A percentile compares a stretch with the other conserved stretches of the same genome.
These are phyloP conservation scores for Rhagoletis zephyria DNA, from an alignment of 1,140 invertebrate species.

Conservation along the genomic window DNA sequence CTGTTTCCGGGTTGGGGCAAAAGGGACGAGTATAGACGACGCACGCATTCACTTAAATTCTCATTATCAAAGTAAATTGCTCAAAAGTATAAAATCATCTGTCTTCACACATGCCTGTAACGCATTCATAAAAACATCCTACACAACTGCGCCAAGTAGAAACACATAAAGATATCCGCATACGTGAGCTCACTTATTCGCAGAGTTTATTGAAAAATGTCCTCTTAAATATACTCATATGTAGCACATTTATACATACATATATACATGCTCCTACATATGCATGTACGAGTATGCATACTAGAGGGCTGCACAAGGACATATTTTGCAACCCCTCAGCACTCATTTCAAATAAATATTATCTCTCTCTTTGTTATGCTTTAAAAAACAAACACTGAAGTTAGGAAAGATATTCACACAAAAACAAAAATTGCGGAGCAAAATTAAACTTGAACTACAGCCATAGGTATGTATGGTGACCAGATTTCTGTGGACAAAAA, in stretches of 20 bases:
- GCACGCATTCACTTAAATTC: slow-evolving; percentile 42
- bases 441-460: no score
- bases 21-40: slow-evolving; percentile 8
- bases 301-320: no score
- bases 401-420: no score
- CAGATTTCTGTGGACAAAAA: no score
- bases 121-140: neutral
- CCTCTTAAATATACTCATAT: neutral
- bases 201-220: slow-evolving; percentile 26
- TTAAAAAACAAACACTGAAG: no score
- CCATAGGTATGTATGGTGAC: no score
- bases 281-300: no score
- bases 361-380: no score
- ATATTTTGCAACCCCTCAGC: no score
- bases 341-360: no score
- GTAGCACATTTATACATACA: neutral
- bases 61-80: slow-evolving; percentile 44
- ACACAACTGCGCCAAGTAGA: neutral
- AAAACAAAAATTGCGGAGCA: no score
- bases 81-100: slow-evolving; percentile 33
- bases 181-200: neutral
- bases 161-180: neutral
- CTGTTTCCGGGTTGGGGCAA: neutral
- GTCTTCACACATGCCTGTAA: slow-evolving; percentile 28
- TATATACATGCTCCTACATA: neutral